Evolutionary conservation across 2,113 vertebrate species (phyloP), one percentile per base, ranked within the genome.

Genomic region (Aptenodytes forsteri): DNA sequence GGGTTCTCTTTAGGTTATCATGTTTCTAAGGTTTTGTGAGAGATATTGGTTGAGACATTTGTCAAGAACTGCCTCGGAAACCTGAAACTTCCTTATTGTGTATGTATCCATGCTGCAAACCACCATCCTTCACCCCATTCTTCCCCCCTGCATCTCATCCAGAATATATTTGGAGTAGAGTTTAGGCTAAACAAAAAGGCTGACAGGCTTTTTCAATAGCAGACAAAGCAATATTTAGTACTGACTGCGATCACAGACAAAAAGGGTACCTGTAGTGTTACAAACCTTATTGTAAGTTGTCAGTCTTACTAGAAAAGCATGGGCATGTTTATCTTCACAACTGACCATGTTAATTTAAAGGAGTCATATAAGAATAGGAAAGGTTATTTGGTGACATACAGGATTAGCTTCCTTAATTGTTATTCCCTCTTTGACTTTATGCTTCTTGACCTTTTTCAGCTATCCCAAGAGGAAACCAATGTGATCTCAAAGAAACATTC

Each of bases 381-480:
- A 90, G 90, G 92, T 88, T 97, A 92, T 70, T 78, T 81, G 64
- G 46, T 84, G 76, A 58, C 77, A 78, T 49, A 70, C 0, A 0
- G 66, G 52, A 95, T 91, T 55, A 82, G 56, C 79, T 95, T 91
- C 80, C 56, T 84, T 76, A 89, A 89, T 44, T 87, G 72, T 89
- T 95, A 89, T 87, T 84, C 65, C 25, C 61, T 82, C 52, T 81
- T 93, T 91, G 47, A 79, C 65, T 93, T 94, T 21, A 82, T 54
- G 83, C 56, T 83, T 65, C 86, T 89, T 91, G 89, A 96, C 77
- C 83, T 93, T 96, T 94, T 96, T 56, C 77, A 95, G 46, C 44
- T 84, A 22, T 71, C 83, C 91, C 77, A 44, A 76, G 83, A 89
- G 85, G 73, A 88, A 91, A 47, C 10, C 30, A 69, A 15, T 36